Percentiles rank a stretch among this genome's conserved stretches.
Evolutionary conservation across 2,113 vertebrate genomes (phyloP).

Genomic region (Alethe diademata): DNA sequence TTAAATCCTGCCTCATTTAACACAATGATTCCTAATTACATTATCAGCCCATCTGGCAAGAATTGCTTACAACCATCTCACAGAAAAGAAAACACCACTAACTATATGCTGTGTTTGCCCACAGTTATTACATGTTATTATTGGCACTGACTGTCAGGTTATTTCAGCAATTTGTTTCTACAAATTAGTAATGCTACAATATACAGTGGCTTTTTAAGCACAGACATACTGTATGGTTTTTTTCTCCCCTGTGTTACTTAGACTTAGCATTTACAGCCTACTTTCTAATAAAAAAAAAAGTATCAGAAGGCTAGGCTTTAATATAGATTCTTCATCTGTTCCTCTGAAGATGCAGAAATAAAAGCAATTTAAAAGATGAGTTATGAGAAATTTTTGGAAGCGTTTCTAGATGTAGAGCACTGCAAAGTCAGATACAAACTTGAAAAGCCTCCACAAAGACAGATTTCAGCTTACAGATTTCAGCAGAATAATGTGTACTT

Average conservation of each 20-base stretch:
- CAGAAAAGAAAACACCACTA: slow-evolving; percentile 9
- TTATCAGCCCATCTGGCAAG: slow-evolving; percentile 76
- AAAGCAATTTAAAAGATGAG: slow-evolving; percentile 10
- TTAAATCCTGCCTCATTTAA: slow-evolving; percentile 88
- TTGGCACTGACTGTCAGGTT: slow-evolving; percentile 8
- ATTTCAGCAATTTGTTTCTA: slow-evolving; percentile 14
- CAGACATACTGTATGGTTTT: neutral
- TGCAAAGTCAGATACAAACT: neutral
- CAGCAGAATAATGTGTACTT: neutral
- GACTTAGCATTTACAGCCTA: neutral
- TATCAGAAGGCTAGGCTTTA: neutral
- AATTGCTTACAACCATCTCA: slow-evolving; percentile 25
- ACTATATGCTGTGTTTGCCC: slow-evolving; percentile 31
- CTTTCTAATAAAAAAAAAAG: neutral
- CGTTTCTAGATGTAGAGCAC: neutral
- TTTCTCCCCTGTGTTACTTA: neutral
- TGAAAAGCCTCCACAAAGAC: neutral
- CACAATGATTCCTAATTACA: slow-evolving; percentile 84
- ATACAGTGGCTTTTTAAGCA: slow-evolving; percentile 23
- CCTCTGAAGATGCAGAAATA: slow-evolving; percentile 10
- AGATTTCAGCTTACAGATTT: neutral
- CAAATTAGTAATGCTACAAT: slow-evolving; percentile 33
- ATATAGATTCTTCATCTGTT: slow-evolving; percentile 9
- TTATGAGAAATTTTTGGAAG: neutral
- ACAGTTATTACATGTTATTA: slow-evolving; percentile 44